Evolutionary conservation across 2,888 invertebrate genomes (phyloP).

Genomic region (Dicyrtoma fusca): DNA sequence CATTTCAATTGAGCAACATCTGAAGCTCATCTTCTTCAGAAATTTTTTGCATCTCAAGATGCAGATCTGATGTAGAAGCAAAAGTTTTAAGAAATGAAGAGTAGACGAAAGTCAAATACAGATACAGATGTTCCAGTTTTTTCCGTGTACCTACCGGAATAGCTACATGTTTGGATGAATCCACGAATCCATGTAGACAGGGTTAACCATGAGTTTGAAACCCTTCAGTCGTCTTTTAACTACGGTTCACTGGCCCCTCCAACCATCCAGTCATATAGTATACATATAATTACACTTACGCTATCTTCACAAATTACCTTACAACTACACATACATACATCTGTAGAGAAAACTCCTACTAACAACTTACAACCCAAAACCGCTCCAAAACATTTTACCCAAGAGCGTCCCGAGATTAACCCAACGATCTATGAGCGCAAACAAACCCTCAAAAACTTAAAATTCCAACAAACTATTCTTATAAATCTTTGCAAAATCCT

Average conservation of each 20-base stretch:
- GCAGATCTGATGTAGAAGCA: constrained; percentile 47
- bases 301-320: too few species aligned
- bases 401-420: neutral
- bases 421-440: constrained; percentile 16
- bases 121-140: too few species aligned
- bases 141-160: too few species aligned
- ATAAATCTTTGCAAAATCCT: constrained; percentile 4
- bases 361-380: too few species aligned
- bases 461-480: neutral
- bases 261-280: neutral
- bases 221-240: constrained; percentile 6
- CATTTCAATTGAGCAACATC: too few species aligned
- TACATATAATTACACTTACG: neutral
- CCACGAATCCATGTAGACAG: neutral
- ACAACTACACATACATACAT: too few species aligned
- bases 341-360: too few species aligned
- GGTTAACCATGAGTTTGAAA: constrained; percentile 21
- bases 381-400: too few species aligned
- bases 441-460: constrained; percentile 22
- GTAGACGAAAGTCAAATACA: too few species aligned
- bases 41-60: constrained; percentile 39
- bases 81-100: too few species aligned
- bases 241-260: constrained; percentile 16
- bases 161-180: too few species aligned
- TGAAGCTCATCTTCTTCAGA: too few species aligned